Evolutionary conservation across 2,113 vertebrate species (phyloP).

Genomic region (Microtus richardsoni): DNA sequence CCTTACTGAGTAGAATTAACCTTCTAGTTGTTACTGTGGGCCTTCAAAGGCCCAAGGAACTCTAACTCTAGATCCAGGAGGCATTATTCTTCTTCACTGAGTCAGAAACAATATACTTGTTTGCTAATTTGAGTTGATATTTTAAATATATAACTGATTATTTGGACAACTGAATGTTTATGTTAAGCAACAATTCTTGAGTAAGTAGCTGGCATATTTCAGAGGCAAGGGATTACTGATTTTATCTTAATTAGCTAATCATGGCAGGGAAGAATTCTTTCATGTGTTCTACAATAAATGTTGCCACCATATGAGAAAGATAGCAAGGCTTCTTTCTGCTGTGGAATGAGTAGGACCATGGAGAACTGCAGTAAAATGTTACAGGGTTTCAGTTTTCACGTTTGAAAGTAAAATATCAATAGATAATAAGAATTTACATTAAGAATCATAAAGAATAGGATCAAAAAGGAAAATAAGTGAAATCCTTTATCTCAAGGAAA

Average conservation of each 20-base stretch:
- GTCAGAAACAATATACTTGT: constrained; percentile 65
- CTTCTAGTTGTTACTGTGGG: neutral
- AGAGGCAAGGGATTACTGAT: constrained; percentile 74
- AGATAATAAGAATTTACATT: constrained; percentile 10
- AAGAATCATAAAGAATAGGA: neutral
- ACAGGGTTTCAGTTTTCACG: neutral
- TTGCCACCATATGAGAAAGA: neutral
- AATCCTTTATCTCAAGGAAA: neutral
- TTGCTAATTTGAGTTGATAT: constrained; percentile 69
- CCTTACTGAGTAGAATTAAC: neutral
- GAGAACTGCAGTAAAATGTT: neutral
- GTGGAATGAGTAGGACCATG: neutral
- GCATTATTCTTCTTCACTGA: neutral
- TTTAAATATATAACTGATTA: constrained; percentile 80
- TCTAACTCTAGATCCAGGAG: neutral
- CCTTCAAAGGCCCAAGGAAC: neutral
- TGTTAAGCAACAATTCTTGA: constrained; percentile 81
- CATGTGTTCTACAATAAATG: constrained; percentile 6
- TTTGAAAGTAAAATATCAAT: neutral
- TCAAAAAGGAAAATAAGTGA: neutral
- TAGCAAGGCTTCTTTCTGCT: neutral
- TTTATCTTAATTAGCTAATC: constrained; percentile 86
- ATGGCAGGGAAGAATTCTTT: constrained; percentile 59
- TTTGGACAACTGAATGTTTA: constrained; percentile 82
- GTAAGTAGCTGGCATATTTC: constrained; percentile 80